A percentile compares a stretch with the other conserved stretches of the same genome.
Conservation (phyloP, 2,113 vertebrate species). For the Triplophysa siluroides region DNA sequence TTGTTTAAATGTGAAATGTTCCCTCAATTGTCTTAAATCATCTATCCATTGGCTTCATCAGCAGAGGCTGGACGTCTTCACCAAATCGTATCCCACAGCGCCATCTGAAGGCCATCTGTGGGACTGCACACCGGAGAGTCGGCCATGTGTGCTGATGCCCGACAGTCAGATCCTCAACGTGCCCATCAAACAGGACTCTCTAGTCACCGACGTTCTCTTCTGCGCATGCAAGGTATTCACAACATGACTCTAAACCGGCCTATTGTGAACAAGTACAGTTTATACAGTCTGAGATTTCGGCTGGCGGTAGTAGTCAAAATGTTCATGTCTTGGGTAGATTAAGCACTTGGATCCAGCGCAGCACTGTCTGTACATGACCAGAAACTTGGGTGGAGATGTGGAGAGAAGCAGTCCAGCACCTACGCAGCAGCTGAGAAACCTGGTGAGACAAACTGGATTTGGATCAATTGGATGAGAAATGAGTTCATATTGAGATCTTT, state of each 20-base stretch:
- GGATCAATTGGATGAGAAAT: too few species aligned
- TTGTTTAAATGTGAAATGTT: too few species aligned
- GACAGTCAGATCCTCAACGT: conserved; percentile 72
- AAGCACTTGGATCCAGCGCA: conserved; percentile 79
- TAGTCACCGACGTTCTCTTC: conserved; percentile 77
- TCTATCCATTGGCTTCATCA: conserved; percentile 3
- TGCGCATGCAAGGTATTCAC: conserved; percentile 79
- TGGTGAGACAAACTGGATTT: conserved; percentile 68
- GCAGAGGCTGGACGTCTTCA: conserved; percentile 70
- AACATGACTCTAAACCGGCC: neutral
- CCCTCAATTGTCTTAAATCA: too few species aligned
- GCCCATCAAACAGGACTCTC: conserved; percentile 76
- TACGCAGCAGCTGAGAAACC: conserved; percentile 74
- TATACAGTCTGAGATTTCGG: neutral
- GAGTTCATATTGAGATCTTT: too few species aligned
- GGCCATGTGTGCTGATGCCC: conserved; percentile 72
- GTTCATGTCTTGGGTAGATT: conserved; percentile 63
- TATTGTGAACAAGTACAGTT: neutral
- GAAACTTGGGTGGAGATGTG: conserved; percentile 65
- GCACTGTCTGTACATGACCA: conserved; percentile 75
- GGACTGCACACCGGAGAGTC: conserved; percentile 68
- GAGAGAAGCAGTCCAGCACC: conserved; percentile 70
- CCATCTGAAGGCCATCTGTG: conserved; percentile 69
- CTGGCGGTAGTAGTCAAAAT: neutral
- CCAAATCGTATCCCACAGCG: conserved; percentile 66